Evolutionary conservation across 2,888 invertebrate genomes (phyloP), one percentile per base, ranked within the genome.

Genomic region (Pollenia amentaria): DNA sequence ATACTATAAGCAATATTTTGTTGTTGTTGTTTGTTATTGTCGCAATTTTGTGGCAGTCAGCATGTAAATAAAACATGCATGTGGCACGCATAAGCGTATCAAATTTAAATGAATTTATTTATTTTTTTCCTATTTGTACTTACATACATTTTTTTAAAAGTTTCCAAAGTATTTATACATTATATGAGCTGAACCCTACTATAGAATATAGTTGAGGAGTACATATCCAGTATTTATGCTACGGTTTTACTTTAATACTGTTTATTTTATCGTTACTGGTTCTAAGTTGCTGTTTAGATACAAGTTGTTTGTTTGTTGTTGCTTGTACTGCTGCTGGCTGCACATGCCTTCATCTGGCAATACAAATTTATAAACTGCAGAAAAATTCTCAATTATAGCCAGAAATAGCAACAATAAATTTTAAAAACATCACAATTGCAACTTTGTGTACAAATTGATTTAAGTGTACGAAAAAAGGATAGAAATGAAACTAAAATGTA

Each of bases 81-180:
- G 89, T 87, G 84, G 88, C 89, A 89, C 90, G 89, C 88, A 90
- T 88, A 88, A 88, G 87, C 90, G 88, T 90, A 90, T 89, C 88
- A 89, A 90, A 89, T 89, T 89, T 85, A 88, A 89, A 88, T 87
- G 85, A 88, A 89, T 89, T 85, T 82, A 85, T 85, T 82, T 78
- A 55, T 16, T 55, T 84, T 67, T 48, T 87, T 72, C 80, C 78
- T 21, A 65, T 3, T 21, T n/a, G n/a, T 21, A 42, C 69, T 77
- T 70, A 72, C 78, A 55, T 73, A 67, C 21, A 53, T 72, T 64
- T 64, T 40, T 72, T 42, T 16, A 6, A 29, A 29, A 53, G 42
- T 53, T 76, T 77, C 62, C 62, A 84, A 72, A 67, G 85, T 84
- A 75, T 67, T 79, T 69, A 73, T 57, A 55, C 9, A 60, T 18